Percentiles rank a stretch among this genome's conserved stretches.
Evolutionary conservation across 2,888 invertebrate species (phyloP).

Genomic region (Griposia aprilina): DNA sequence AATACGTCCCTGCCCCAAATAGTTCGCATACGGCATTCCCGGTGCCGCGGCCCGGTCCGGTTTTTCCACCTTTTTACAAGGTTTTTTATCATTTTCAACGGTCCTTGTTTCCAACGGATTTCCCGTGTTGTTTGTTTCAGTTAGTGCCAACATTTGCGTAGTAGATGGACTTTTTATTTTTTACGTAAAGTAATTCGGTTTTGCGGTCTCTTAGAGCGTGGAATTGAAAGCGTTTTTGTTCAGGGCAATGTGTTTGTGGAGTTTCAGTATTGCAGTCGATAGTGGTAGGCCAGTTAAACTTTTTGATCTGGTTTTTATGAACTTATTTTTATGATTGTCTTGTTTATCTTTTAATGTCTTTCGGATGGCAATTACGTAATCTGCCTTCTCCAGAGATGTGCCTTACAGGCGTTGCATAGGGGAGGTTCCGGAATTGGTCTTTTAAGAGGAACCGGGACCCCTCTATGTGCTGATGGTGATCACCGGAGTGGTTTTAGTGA

Average conservation of each 20-base stretch:
- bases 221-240: constrained; percentile 43
- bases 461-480: no score
- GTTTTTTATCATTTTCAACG: constrained; percentile 65
- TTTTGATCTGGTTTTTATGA: not conserved
- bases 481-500: no score
- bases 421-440: no score
- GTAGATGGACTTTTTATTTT: constrained; percentile 36
- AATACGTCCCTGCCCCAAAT: constrained; percentile 45
- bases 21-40: constrained; percentile 52
- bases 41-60: constrained; percentile 45
- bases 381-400: no score
- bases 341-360: not conserved
- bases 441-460: no score
- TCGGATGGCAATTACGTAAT: not conserved
- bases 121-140: constrained; percentile 73
- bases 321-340: not conserved
- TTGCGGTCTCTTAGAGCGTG: constrained; percentile 49
- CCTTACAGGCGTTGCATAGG: no score
- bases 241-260: constrained; percentile 5
- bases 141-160: constrained; percentile 63
- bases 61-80: constrained; percentile 48
- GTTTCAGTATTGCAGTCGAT: not conserved
- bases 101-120: constrained; percentile 70
- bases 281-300: not conserved
- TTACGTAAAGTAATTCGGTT: constrained; percentile 45